Conservation (phyloP, 2,888 invertebrate species). For the Sarcophaga variegata region DNA sequence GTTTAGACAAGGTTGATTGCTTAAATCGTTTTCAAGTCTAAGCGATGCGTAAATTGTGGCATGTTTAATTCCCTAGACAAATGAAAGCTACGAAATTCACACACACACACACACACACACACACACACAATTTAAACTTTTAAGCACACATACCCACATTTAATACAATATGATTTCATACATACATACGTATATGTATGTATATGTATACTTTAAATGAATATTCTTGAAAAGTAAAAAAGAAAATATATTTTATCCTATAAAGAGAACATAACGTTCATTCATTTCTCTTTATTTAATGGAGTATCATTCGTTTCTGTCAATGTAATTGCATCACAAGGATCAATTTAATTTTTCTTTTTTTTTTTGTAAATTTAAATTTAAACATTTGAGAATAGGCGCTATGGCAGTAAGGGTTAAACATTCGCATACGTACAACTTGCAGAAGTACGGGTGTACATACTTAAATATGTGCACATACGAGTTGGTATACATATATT, state of each 20-base stretch:
- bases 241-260: too few relatives aligned
- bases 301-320: constrained; percentile 42
- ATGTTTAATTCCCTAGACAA: constrained; percentile 56
- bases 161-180: neutral
- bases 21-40: constrained; percentile 33
- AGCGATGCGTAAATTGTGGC: constrained; percentile 61
- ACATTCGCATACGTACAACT: too few relatives aligned
- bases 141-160: too few relatives aligned
- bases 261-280: neutral
- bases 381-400: too few relatives aligned
- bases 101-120: neutral
- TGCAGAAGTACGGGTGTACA: neutral
- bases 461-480: neutral
- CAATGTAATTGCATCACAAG: constrained; percentile 59
- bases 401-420: too few relatives aligned
- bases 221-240: neutral
- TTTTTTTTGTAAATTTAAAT: neutral
- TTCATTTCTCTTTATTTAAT: neutral
- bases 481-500: neutral
- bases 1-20: constrained; percentile 20
- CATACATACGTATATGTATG: neutral
- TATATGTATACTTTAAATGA: neutral
- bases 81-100: constrained; percentile 2
- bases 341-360: neutral
- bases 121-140: neutral